A percentile compares a stretch with the other conserved stretches of the same genome.
These are phyloP conservation scores for Acrocephalus arundinaceus DNA, from an alignment of 2,113 vertebrate species.

Conservation along the genomic window DNA sequence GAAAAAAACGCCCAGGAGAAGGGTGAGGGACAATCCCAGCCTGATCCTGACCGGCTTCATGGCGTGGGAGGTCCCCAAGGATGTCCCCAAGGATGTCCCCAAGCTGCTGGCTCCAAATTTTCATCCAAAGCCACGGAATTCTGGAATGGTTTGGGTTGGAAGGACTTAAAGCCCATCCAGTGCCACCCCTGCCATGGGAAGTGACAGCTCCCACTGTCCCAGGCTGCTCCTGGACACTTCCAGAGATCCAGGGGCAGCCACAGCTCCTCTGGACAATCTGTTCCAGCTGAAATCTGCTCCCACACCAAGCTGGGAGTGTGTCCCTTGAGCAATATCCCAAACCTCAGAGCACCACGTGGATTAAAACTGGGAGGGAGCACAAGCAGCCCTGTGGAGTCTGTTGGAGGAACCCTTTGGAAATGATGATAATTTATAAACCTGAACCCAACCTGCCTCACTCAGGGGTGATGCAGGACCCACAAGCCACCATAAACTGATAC, in stretches of 20 bases:
- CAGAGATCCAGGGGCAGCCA: neutral
- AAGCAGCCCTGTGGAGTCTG: neutral
- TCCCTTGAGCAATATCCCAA: neutral
- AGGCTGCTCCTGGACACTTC: rapidly evolving
- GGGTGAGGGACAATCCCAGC: neutral
- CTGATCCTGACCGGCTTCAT: neutral
- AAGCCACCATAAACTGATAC: neutral
- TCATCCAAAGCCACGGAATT: neutral
- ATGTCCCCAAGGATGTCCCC: neutral
- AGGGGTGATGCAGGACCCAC: neutral
- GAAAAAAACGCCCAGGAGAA: neutral
- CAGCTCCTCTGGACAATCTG: neutral
- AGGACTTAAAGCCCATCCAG: neutral
- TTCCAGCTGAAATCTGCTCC: neutral
- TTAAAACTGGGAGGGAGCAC: neutral
- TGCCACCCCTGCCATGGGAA: neutral
- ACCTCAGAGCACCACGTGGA: neutral
- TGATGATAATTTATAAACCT: rapidly evolving
- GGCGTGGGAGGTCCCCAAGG: neutral
- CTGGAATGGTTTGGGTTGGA: neutral
- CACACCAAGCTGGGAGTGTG: neutral
- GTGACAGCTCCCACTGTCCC: neutral
- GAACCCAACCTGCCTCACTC: neutral
- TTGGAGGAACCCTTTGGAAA: neutral
- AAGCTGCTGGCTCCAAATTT: neutral